Evolutionary conservation across 1,140 invertebrate species (phyloP).

Genomic region (Euschistus heros): DNA sequence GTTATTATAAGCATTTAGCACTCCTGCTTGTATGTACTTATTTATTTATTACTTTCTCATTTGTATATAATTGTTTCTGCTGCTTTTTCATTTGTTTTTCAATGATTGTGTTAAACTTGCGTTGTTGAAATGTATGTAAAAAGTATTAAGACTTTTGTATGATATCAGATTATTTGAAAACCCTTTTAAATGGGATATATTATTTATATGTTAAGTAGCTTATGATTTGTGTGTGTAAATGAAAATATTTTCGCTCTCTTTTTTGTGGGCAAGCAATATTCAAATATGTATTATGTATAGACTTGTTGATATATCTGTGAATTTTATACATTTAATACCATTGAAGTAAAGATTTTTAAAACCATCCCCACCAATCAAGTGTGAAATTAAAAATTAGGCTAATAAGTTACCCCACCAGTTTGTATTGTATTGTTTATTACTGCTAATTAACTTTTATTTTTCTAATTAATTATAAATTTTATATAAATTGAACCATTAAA

Average conservation of each 20-base stretch:
- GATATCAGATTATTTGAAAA: too few relatives aligned
- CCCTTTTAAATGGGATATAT: not conserved
- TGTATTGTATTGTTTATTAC: not conserved
- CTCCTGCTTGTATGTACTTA: not conserved
- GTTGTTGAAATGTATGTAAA: conserved; percentile 7
- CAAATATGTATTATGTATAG: conserved; percentile 11
- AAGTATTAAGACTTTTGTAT: not conserved
- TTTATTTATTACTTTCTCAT: not conserved
- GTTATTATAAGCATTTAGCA: not conserved
- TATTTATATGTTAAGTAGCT: not conserved
- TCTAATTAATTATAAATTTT: conserved; percentile 2
- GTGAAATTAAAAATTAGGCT: not conserved
- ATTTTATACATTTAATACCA: conserved; percentile 15
- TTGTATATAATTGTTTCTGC: not conserved
- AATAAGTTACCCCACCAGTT: conserved; percentile 4
- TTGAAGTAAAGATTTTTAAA: not conserved
- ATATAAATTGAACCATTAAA: not conserved
- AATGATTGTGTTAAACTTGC: not conserved
- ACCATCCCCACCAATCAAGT: not conserved
- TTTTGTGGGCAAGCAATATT: conserved; percentile 15
- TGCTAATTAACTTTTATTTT: conserved; percentile 4
- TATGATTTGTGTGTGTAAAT: conserved; percentile 10
- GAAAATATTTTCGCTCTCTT: conserved; percentile 12
- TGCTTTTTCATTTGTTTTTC: not conserved
- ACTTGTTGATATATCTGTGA: conserved; percentile 17